Evolutionary conservation across 1,140 invertebrate species (phyloP).

Genomic region (Pachypeltis micranthus): DNA sequence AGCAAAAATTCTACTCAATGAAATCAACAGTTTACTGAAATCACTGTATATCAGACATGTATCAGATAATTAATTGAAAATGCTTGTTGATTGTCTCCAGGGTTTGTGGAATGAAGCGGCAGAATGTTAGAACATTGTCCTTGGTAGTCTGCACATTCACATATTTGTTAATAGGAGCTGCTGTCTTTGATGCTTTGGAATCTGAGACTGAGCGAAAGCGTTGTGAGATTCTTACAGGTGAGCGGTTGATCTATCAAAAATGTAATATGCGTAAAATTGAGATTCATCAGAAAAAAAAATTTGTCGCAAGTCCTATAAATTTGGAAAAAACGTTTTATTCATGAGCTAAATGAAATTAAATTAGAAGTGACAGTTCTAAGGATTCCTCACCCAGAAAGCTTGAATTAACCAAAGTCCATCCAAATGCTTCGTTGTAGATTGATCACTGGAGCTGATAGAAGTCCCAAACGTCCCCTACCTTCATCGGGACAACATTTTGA

Average conservation of each 20-base stretch:
- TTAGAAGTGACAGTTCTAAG: no score
- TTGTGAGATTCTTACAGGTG: conserved; percentile 70
- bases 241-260: conserved; percentile 20
- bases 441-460: no score
- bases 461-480: no score
- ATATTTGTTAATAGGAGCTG: conserved; percentile 95
- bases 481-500: no score
- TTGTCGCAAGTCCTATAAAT: no score
- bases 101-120: conserved; percentile 62
- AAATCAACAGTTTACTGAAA: background rate
- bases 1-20: background rate
- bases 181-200: conserved; percentile 96
- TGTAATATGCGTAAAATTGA: conserved; percentile 3
- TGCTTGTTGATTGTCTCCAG: background rate
- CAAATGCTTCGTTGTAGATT: no score
- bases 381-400: no score
- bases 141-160: conserved; percentile 99
- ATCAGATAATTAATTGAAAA: background rate
- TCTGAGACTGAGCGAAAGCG: conserved; percentile 83
- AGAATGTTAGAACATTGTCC: conserved; percentile 97
- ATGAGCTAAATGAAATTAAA: no score
- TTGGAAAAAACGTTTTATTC: no score
- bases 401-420: no score
- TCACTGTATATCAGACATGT: background rate
- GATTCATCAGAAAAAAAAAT: no score